phyloP scores from a whole-genome alignment of 1,140 invertebrate species.

The Megathymus violae region DNA sequence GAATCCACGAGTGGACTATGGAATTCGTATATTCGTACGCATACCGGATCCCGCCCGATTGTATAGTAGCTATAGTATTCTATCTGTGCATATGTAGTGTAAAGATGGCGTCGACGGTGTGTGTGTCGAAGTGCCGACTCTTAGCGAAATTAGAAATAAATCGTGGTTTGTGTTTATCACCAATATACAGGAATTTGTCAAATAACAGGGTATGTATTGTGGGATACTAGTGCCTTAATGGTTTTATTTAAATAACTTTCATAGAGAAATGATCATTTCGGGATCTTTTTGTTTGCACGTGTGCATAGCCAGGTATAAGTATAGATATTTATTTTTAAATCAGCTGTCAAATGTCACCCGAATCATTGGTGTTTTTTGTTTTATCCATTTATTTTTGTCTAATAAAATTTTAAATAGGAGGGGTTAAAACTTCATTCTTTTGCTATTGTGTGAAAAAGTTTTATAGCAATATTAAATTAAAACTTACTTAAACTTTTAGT shows the following conservation, averaged over 20 bases:
- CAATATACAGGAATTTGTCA: conserved; percentile 79
- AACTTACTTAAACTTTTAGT: not conserved
- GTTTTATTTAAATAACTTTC: conserved; percentile 52
- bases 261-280: conserved; percentile 58
- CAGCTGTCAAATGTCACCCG: conserved; percentile 73
- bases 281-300: conserved; percentile 56
- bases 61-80: conserved; percentile 41
- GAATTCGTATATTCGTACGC: conserved; percentile 18
- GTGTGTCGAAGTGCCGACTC: conserved; percentile 81
- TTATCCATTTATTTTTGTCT: not conserved
- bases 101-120: conserved; percentile 84
- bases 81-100: conserved; percentile 67
- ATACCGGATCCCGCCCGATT: conserved; percentile 31
- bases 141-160: conserved; percentile 83
- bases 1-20: conserved; percentile 41
- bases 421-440: not conserved
- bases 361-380: conserved; percentile 50
- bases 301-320: conserved; percentile 46
- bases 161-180: conserved; percentile 82
- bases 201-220: conserved; percentile 78
- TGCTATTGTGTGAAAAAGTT: conserved; percentile 2
- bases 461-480: not conserved
- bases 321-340: conserved; percentile 60
- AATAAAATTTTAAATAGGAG: not conserved
- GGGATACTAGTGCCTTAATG: conserved; percentile 37